Conservation (phyloP, 2,113 vertebrate genomes). For the Ancistrus triradiatus region DNA sequence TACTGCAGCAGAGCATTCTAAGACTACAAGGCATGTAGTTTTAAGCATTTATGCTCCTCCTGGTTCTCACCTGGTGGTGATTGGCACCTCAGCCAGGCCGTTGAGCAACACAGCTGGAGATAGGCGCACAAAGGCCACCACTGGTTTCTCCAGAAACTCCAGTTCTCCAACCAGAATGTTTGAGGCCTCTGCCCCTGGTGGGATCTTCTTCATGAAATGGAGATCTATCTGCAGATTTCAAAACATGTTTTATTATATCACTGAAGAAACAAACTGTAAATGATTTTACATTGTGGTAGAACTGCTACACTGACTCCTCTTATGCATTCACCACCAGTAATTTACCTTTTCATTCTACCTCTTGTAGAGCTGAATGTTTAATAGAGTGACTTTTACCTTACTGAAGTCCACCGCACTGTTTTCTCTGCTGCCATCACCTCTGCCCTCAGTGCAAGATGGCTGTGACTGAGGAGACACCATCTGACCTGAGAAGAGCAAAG, state of each 20-base stretch:
- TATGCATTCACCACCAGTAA: too few relatives aligned
- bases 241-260: neutral
- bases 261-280: neutral
- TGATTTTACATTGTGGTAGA: too few relatives aligned
- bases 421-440: slow-evolving; percentile 92
- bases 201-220: slow-evolving; percentile 99
- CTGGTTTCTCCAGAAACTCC: slow-evolving; percentile 90
- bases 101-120: slow-evolving; percentile 89
- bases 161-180: slow-evolving; percentile 94
- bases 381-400: slow-evolving; percentile 74
- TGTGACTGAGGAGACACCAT: slow-evolving; percentile 87
- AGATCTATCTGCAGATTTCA: slow-evolving; percentile 81
- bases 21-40: too few relatives aligned
- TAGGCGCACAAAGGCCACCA: slow-evolving; percentile 91
- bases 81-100: slow-evolving; percentile 92
- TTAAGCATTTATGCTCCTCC: neutral
- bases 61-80: slow-evolving; percentile 83
- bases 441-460: slow-evolving; percentile 80
- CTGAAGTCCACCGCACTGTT: slow-evolving; percentile 97
- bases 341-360: neutral
- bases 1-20: too few relatives aligned
- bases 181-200: slow-evolving; percentile 93
- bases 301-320: too few relatives aligned
- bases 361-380: neutral
- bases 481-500: slow-evolving; percentile 82